These are phyloP conservation scores for Sinotaia quadrata DNA, from an alignment of 2,888 invertebrate species.

Conservation along the genomic window DNA sequence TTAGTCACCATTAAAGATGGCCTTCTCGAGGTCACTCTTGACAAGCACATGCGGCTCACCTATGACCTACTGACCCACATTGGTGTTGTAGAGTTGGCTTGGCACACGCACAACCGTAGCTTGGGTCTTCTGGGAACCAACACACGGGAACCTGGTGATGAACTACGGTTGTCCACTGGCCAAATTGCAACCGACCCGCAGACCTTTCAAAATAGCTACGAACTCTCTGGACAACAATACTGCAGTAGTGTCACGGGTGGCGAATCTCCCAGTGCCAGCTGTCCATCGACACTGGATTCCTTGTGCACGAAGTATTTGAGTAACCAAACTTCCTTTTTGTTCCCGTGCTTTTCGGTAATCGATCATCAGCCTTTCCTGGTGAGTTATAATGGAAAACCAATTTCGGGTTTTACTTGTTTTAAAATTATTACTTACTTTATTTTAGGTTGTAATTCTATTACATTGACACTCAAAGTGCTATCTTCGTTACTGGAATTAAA, in stretches of 20 bases:
- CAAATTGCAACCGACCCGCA: not conserved
- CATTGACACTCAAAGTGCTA: too few species aligned
- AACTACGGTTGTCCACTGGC: constrained; percentile 12
- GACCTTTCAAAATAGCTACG: constrained; percentile 8
- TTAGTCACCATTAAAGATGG: constrained; percentile 14
- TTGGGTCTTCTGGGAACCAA: constrained; percentile 19
- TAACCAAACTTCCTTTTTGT: not conserved
- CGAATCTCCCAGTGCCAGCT: not conserved
- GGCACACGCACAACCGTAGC: constrained; percentile 16
- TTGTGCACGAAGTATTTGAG: constrained; percentile 8
- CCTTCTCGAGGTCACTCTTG: not conserved
- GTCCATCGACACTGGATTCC: not conserved
- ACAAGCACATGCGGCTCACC: constrained; percentile 13
- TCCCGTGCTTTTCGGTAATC: constrained; percentile 10
- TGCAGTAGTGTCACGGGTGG: not conserved
- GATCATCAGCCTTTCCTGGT: constrained; percentile 17
- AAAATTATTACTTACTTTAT: too few species aligned
- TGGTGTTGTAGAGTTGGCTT: constrained; percentile 17
- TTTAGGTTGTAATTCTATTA: too few species aligned
- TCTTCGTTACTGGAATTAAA: too few species aligned
- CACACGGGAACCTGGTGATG: constrained; percentile 11
- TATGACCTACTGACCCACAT: constrained; percentile 8
- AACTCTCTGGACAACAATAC: constrained; percentile 1
- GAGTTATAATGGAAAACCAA: not conserved
- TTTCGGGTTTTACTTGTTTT: too few species aligned